These are phyloP conservation scores for Penelope pileata DNA, from an alignment of 2,113 vertebrate genomes.

Conservation along the genomic window DNA sequence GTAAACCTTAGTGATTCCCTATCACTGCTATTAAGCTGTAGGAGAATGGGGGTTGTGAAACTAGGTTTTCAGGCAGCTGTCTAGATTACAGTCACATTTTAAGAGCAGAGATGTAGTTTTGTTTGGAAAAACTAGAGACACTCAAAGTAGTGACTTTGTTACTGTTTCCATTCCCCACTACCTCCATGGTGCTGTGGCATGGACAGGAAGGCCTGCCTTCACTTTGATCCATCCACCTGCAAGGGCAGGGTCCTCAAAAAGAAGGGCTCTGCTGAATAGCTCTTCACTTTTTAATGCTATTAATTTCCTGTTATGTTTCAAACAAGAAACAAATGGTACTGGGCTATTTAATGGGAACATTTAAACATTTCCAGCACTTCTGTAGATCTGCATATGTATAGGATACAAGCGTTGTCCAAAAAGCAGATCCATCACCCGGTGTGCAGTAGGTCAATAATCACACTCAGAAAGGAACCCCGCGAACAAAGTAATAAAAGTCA, in stretches of 20 bases:
- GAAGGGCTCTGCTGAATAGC: not conserved
- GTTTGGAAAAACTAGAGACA: not conserved
- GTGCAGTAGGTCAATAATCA: too few relatives aligned
- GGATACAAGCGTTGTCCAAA: not conserved
- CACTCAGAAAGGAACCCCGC: too few relatives aligned
- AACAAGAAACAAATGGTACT: not conserved
- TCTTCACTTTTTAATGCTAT: not conserved
- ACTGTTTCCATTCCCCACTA: not conserved
- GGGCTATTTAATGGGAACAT: not conserved
- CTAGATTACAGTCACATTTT: not conserved
- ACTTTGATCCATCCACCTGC: too few relatives aligned
- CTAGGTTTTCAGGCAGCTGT: not conserved
- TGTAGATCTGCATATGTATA: not conserved
- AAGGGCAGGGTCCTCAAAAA: not conserved
- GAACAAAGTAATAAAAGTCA: too few relatives aligned
- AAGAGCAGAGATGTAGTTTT: not conserved
- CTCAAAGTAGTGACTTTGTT: fast-evolving
- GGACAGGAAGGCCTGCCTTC: not conserved
- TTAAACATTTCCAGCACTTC: not conserved
- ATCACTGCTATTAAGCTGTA: not conserved
- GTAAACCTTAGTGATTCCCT: not conserved
- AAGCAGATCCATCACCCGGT: too few relatives aligned
- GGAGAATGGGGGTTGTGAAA: not conserved
- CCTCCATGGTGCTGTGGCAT: not conserved
- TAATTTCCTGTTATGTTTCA: not conserved